Percentiles rank a stretch among this genome's conserved stretches.
These are phyloP conservation scores for Linnaemya vulpina DNA, from an alignment of 2,888 invertebrate genomes.

Conservation along the genomic window DNA sequence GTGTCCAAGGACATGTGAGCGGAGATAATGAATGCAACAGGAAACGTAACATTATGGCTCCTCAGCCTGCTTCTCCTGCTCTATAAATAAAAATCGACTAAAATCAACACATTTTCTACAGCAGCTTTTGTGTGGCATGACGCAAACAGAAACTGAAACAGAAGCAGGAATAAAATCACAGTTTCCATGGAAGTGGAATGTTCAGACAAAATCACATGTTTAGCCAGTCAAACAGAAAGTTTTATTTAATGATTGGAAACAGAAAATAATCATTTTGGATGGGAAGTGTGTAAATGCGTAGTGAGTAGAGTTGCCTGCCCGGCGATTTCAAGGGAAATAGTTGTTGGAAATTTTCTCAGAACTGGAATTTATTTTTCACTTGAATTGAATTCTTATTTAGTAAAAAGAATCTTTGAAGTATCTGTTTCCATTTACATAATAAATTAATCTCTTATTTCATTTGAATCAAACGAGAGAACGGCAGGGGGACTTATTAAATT, in stretches of 20 bases:
- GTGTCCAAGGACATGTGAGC: conserved; percentile 24
- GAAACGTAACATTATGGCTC: conserved; percentile 54
- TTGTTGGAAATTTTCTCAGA: too few relatives aligned
- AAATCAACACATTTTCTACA: conserved; percentile 58
- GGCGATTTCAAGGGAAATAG: not conserved
- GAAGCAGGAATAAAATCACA: conserved; percentile 13
- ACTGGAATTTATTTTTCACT: too few relatives aligned
- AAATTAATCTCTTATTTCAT: too few relatives aligned
- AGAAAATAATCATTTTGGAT: not conserved
- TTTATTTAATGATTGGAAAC: not conserved
- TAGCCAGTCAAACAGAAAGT: not conserved
- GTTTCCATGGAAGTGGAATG: conserved; percentile 14
- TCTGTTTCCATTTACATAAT: too few relatives aligned
- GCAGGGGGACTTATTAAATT: too few relatives aligned
- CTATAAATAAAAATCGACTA: conserved; percentile 35
- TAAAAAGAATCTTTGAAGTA: too few relatives aligned
- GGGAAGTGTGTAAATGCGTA: conserved; percentile 25
- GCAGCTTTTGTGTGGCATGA: conserved; percentile 25
- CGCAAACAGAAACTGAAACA: not conserved
- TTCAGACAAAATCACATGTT: conserved; percentile 44
- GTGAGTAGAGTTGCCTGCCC: conserved; percentile 15
- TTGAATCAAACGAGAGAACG: too few relatives aligned
- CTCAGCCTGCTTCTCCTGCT: conserved; percentile 28
- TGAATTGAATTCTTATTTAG: too few relatives aligned
- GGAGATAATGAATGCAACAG: conserved; percentile 57